Evolutionary conservation across 2,888 invertebrate species (phyloP), one percentile per base, ranked within the genome.

Genomic region (Diogma glabrata): DNA sequence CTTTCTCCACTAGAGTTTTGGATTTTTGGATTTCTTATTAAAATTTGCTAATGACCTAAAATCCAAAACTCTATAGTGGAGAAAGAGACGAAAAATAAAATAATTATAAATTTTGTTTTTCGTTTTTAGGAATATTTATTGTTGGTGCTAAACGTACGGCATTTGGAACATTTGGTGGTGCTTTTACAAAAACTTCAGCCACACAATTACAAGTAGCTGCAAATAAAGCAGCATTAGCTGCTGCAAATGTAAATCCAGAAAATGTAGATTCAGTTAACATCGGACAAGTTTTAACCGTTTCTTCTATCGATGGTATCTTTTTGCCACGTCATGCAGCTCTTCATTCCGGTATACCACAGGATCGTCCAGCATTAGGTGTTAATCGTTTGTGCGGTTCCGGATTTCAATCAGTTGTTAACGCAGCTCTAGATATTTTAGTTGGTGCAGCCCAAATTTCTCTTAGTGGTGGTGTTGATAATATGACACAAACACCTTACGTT

Each of bases 311-410:
- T 73, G 92, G 92, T 23, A 79, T 78, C 57, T 90, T 87, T 66
- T 71, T 91, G 52, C 81, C 96, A 0, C 81, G 97, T 8, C 96
- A 97, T 68, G 84, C 87, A n/a, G 78, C 82, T 1, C 75, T 99
- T 16, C 79, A 84, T 59, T 78, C 81, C 57, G 95, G 94, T 45
- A 81, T 97, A 51, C 92, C 94, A 7, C 70, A 84, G 57, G 85
- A 89, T 43, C 81, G 73, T 53, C 94, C 95, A 2, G 93, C 90
- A 1, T 73, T 92, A 2, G 84, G 84, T 48, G 79, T 99, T 47
- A 99, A 97, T 73, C 75, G 97, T 55, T 75, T 99, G 16, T 99
- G 99, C 69, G 99, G 97, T 14, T 95, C 95, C 24, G 97, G 97
- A 2, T 99, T 99, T 71, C 97, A 99, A 67, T 81, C 97, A 0